Evolutionary conservation across 2,888 invertebrate genomes (phyloP).

Genomic region (Perizoma flavofasciatum): DNA sequence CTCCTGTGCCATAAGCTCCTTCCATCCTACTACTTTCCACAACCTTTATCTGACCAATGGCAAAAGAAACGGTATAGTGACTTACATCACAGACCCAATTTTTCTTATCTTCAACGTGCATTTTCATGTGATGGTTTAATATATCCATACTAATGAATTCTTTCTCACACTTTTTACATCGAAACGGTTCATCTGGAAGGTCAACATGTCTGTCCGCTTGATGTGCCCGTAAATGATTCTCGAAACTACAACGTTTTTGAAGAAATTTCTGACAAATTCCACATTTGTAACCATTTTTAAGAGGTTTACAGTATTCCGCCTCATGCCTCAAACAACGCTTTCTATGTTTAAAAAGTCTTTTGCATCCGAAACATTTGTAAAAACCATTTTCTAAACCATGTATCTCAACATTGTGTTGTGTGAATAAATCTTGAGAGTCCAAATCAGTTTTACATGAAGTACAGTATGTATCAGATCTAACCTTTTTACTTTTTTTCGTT

Average conservation of each 20-base stretch:
- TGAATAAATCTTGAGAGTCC: slow-evolving; percentile 45
- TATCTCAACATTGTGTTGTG: slow-evolving; percentile 54
- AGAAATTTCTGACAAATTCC: slow-evolving; percentile 57
- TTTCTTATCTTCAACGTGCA: slow-evolving; percentile 54
- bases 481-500: slow-evolving; percentile 44
- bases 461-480: slow-evolving; percentile 59
- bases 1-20: no score
- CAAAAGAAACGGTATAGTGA: slow-evolving; percentile 8
- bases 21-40: no score
- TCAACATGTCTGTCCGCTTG: slow-evolving; percentile 51
- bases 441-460: slow-evolving; percentile 62
- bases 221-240: slow-evolving; percentile 64
- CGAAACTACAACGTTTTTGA: slow-evolving; percentile 60
- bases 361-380: slow-evolving; percentile 73
- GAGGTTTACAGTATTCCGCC: slow-evolving; percentile 60
- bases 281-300: slow-evolving; percentile 71
- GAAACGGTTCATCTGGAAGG: slow-evolving; percentile 60
- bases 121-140: slow-evolving; percentile 53
- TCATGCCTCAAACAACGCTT: slow-evolving; percentile 64
- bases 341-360: slow-evolving; percentile 59
- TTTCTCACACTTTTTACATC: slow-evolving; percentile 61
- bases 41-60: no score
- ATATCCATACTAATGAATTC: slow-evolving; percentile 56
- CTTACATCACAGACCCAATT: slow-evolving; percentile 74
- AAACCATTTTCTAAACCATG: slow-evolving; percentile 59